Evolutionary conservation across 2,113 vertebrate genomes (phyloP), one percentile per base, ranked within the genome.

Genomic region (Cephalopterus ornatus): DNA sequence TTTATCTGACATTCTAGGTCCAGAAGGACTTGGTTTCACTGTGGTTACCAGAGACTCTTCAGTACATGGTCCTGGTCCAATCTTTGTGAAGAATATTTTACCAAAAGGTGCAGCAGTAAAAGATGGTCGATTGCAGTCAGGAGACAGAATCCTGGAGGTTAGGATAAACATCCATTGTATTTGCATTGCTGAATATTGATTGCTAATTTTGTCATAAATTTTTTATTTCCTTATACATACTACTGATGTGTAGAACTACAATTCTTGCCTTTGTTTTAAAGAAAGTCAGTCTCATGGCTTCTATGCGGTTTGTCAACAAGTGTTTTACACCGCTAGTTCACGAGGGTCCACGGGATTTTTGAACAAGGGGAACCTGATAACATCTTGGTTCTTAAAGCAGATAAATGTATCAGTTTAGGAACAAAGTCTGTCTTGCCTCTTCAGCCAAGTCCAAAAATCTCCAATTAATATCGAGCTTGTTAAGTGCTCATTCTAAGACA

Each of bases 41-140:
- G 99, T 99, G 14, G 99, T 99, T 84, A 99, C 99, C 84, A 99
- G 99, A 98, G 99, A 99, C 82, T 99, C 99, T 65, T 99, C 99
- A 44, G 97, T 99, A 17, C 99, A 99, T 4, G 99, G 98, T 27
- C 99, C 98, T 6, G 99, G 99, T 47, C 99, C 99, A 2, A 99
- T 99, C 96, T 98, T 99, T 41, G 99, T 99, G 78, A 99, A 99
- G 97, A 99, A 99, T 95, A 99, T 99, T 97, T 98, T 99, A 37
- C 98, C 99, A 28, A 99, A 99, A 61, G 99, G 99, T 93, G 99
- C 99, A 66, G 99, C 99, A 58, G 96, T 99, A 85, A 99, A 99
- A 97, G 99, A 99, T 89, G 99, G 99, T 62, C 99, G 99, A 61
- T 98, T 99, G 87, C 99, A 99, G 94, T 99, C 99, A 58, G 99